Evolutionary conservation across 2,113 vertebrate species (phyloP).

Genomic region (Podocnemis expansa): DNA sequence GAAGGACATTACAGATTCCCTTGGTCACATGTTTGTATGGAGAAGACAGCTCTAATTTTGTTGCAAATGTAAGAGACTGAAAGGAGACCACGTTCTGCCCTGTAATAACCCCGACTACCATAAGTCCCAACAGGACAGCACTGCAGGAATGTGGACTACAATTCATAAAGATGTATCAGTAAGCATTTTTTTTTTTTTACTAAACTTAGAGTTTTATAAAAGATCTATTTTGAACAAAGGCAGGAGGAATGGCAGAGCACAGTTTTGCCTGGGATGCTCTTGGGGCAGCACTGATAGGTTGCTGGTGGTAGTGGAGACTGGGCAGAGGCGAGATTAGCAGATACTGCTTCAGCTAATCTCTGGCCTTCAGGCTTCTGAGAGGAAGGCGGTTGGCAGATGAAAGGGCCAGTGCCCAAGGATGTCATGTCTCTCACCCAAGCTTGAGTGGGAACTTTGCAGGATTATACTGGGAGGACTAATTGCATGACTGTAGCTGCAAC

Average conservation of each 20-base stretch:
- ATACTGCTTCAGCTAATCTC: not conserved
- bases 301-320: not conserved
- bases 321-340: not conserved
- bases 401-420: too few relatives aligned
- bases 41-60: not conserved
- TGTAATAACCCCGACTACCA: not conserved
- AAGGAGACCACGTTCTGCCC: not conserved
- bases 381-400: not conserved
- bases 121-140: not conserved
- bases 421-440: too few relatives aligned
- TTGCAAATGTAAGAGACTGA: not conserved
- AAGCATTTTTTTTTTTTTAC: not conserved
- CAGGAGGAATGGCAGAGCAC: not conserved
- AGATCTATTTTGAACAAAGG: not conserved
- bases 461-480: too few relatives aligned
- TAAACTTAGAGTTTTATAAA: not conserved
- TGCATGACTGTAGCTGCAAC: not conserved
- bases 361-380: not conserved
- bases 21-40: not conserved
- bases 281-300: not conserved
- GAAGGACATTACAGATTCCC: not conserved
- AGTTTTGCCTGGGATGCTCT: not conserved
- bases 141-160: not conserved
- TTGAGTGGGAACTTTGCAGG: not conserved
- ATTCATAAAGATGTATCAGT: not conserved